These are phyloP conservation scores for Pygoscelis antarcticus DNA, from an alignment of 2,113 vertebrate genomes.

Conservation along the genomic window DNA sequence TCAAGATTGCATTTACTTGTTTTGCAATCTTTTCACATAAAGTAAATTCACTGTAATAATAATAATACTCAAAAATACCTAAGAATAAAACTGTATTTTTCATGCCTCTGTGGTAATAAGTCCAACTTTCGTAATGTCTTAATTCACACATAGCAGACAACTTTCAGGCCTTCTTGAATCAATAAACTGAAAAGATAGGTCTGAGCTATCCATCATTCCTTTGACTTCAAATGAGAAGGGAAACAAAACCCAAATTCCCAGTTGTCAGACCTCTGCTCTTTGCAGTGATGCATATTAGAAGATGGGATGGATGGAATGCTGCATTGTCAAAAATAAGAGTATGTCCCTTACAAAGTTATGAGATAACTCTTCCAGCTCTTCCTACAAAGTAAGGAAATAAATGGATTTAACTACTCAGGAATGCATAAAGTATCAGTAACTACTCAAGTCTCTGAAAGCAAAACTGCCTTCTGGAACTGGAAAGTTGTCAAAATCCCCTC, in stretches of 20 bases:
- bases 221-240: neutral
- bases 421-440: neutral
- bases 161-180: neutral
- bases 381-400: neutral
- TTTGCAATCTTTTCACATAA: neutral
- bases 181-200: neutral
- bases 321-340: neutral
- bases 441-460: neutral
- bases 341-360: neutral
- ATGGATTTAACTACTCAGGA: neutral
- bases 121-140: neutral
- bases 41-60: neutral
- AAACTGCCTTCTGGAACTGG: neutral
- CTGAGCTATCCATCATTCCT: neutral
- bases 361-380: neutral
- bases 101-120: neutral
- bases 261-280: neutral
- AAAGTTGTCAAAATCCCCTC: neutral
- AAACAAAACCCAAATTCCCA: neutral
- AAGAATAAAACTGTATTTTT: neutral
- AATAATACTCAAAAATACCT: neutral
- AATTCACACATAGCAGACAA: neutral
- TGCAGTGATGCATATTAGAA: neutral
- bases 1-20: neutral
- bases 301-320: neutral